Percentiles rank a stretch among this genome's conserved stretches.
These are phyloP conservation scores for Neuroterus valhalla DNA, from an alignment of 1,140 invertebrate genomes.

Conservation along the genomic window DNA sequence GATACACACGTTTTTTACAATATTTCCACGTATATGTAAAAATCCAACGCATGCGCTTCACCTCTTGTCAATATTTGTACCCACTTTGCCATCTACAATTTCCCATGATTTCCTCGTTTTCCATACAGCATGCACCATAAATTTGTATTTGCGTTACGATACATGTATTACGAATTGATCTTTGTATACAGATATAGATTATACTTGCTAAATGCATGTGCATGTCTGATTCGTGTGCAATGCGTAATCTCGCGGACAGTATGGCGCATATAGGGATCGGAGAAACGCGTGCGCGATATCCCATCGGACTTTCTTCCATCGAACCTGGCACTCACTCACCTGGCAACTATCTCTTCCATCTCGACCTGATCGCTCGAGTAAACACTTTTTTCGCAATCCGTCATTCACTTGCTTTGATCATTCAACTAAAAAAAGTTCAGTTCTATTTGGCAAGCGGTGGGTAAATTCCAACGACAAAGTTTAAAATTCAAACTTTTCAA, in stretches of 20 bases:
- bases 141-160: too few species aligned
- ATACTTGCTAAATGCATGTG: neutral
- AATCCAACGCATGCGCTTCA: constrained; percentile 54
- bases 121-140: too few species aligned
- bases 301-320: constrained; percentile 21
- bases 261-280: constrained; percentile 17
- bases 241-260: constrained; percentile 14
- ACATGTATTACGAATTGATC: neutral
- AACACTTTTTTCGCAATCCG: constrained; percentile 20
- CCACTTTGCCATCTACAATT: constrained; percentile 16
- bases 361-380: constrained; percentile 17
- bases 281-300: constrained; percentile 21
- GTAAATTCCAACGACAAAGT: too few species aligned
- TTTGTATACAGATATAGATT: constrained; percentile 8
- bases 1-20: neutral
- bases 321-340: constrained; percentile 17
- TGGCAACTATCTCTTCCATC: constrained; percentile 25
- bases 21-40: constrained; percentile 38
- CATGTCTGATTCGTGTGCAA: constrained; percentile 10
- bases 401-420: constrained; percentile 14
- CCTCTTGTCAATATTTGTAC: constrained; percentile 58
- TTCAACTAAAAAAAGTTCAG: neutral
- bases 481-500: too few species aligned
- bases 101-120: neutral
- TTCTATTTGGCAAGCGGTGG: too few species aligned